Evolutionary conservation across 1,140 invertebrate genomes (phyloP).

Genomic region (Anthonomus grandis): DNA sequence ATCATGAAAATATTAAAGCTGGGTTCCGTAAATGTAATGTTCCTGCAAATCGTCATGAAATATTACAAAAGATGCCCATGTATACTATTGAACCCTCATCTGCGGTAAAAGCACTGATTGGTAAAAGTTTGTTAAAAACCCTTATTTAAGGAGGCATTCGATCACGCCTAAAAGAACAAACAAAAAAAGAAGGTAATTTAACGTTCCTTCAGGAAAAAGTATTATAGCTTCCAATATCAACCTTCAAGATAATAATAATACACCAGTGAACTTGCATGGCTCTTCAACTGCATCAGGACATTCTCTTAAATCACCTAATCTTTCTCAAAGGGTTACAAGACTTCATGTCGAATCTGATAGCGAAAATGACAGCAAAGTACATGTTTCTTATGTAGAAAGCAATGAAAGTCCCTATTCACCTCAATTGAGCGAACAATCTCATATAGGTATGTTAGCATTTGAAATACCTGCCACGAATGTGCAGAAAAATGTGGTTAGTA

Average conservation of each 20-base stretch:
- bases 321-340: neutral
- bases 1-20: neutral
- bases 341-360: neutral
- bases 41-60: neutral
- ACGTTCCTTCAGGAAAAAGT: conserved; percentile 6
- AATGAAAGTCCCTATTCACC: too few species aligned
- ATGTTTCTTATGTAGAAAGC: too few species aligned
- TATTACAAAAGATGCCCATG: neutral
- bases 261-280: conserved; percentile 1
- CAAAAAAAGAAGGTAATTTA: neutral
- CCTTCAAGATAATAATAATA: neutral
- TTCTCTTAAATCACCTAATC: neutral
- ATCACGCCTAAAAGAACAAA: conserved; percentile 4
- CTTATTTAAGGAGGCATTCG: neutral
- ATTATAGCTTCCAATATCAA: conserved; percentile 5
- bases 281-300: conserved; percentile 7
- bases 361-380: too few species aligned
- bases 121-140: conserved; percentile 3
- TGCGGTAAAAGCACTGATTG: conserved; percentile 27
- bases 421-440: neutral
- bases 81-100: neutral
- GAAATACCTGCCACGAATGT: neutral
- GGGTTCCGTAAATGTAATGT: neutral
- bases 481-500: neutral
- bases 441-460: neutral